A percentile compares a stretch with the other conserved stretches of the same genome.
These are phyloP conservation scores for Fukomys damarensis DNA, from an alignment of 2,113 vertebrate species.

Conservation along the genomic window DNA sequence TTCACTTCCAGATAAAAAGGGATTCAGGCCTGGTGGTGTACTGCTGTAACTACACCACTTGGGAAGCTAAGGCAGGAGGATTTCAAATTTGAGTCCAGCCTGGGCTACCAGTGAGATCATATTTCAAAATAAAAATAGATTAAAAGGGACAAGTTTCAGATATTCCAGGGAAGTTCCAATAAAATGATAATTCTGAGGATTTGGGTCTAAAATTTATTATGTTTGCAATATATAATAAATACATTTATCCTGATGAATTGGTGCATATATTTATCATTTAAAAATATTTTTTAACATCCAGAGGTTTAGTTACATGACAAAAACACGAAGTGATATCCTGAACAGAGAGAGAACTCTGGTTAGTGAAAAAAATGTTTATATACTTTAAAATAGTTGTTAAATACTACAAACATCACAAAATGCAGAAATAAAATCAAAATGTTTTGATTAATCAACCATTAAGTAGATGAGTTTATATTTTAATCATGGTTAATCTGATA, in stretches of 20 bases:
- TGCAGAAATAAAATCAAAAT: neutral
- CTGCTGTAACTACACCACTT: neutral
- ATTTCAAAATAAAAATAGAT: neutral
- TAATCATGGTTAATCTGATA: constrained; percentile 9
- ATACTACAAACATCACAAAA: neutral
- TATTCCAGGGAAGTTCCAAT: neutral
- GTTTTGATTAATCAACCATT: neutral
- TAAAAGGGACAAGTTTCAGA: neutral
- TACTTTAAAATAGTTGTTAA: neutral
- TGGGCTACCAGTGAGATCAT: neutral
- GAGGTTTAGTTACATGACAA: neutral
- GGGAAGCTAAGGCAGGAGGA: neutral
- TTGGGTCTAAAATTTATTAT: neutral
- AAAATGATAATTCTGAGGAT: constrained; percentile 38
- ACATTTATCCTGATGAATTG: neutral
- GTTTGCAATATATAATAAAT: neutral
- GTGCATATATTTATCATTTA: neutral
- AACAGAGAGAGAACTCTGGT: neutral
- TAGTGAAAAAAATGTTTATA: neutral
- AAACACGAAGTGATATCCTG: neutral
- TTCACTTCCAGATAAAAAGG: constrained; percentile 36
- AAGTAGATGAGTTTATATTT: constrained; percentile 39
- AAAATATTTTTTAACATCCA: neutral
- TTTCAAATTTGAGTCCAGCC: neutral
- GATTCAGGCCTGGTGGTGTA: neutral